A percentile compares a stretch with the other conserved stretches of the same genome.
phyloP scores from a whole-genome alignment of 2,113 vertebrate species.

The Oostethus manadensis region DNA sequence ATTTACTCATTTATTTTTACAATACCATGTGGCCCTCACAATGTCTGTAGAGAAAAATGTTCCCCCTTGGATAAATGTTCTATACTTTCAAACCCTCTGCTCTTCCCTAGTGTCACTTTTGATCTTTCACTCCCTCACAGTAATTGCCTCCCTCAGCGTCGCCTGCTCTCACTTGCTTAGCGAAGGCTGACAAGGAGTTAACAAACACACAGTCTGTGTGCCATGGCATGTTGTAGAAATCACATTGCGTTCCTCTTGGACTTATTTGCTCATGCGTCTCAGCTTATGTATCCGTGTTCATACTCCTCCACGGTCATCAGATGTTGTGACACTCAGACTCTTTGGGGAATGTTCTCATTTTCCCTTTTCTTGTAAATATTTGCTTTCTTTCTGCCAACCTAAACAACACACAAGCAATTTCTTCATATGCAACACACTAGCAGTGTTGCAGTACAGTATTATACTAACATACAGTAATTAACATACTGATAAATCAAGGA shows the following conservation, averaged over 20 bases:
- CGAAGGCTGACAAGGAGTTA: conserved; percentile 11
- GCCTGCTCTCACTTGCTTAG: conserved; percentile 14
- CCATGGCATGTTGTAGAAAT: conserved; percentile 25
- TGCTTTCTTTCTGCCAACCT: background rate
- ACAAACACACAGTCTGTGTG: conserved; percentile 14
- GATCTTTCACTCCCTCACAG: conserved; percentile 25
- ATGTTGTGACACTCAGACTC: conserved; percentile 4
- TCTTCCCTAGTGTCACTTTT: conserved; percentile 31
- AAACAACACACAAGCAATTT: background rate
- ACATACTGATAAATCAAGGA: too few relatives aligned
- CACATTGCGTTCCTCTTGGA: background rate
- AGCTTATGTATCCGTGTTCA: background rate
- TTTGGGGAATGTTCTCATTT: background rate
- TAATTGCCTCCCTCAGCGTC: conserved; percentile 41
- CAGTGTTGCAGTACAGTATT: too few relatives aligned
- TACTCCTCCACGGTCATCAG: conserved; percentile 5
- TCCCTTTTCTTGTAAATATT: background rate
- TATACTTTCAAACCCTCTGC: conserved; percentile 13
- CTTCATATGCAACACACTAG: background rate
- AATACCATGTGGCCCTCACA: too few relatives aligned
- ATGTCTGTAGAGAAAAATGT: background rate
- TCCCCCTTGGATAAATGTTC: background rate
- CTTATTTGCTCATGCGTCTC: conserved; percentile 1
- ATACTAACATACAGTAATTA: too few relatives aligned
- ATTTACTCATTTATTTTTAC: too few relatives aligned